Evolutionary conservation across 2,113 vertebrate genomes (phyloP), one percentile per base, ranked within the genome.

Genomic region (Oreochromis aureus): DNA sequence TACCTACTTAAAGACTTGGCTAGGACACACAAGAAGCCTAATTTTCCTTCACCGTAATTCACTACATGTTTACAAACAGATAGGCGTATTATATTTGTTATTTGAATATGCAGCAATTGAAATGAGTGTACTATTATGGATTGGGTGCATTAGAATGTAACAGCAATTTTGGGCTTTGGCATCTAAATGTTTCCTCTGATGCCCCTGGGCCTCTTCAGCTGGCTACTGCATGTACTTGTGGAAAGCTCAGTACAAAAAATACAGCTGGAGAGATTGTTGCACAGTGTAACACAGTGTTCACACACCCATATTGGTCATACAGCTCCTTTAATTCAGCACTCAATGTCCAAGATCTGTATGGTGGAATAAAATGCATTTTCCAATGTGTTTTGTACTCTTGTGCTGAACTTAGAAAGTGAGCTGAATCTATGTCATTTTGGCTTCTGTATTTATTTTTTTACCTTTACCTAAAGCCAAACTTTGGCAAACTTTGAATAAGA

Each of bases 401-500:
- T 76, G 9, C 24, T 76, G 44, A 76, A 30, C 44, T 48, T 76
- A 12, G 44, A 76, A 76, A 30, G 44, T 19, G 16, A 76, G 9
- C 44, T 30, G 24, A 76, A 71, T 7, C 13, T 30, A 7, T 82
- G 22, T 85, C 66, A 27, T 81, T 46, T 53, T 80, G 54, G 15
- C 79, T 80, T 58, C 76, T 46, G 69, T 73, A 46, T 66, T 66
- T 8, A 69, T 69, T 79, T 69, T 44, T 15, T 63, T 82, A 63
- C 61, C 53, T 89, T 86, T 46, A 83, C 88, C 81, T 58, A 81
- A 61, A 87, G 32, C n/a, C 83, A 93, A 81, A 82, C 79, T 34
- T 82, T 83, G 18, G 15, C n/a, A 10, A 61, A 73, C 56, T 91
- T 86, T 82, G 66, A 89, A 53, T 91, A 81, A 85, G 73, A 86